Evolutionary conservation across 2,888 invertebrate species (phyloP), one percentile per base, ranked within the genome.

Genomic region (Ferrisia virgata): DNA sequence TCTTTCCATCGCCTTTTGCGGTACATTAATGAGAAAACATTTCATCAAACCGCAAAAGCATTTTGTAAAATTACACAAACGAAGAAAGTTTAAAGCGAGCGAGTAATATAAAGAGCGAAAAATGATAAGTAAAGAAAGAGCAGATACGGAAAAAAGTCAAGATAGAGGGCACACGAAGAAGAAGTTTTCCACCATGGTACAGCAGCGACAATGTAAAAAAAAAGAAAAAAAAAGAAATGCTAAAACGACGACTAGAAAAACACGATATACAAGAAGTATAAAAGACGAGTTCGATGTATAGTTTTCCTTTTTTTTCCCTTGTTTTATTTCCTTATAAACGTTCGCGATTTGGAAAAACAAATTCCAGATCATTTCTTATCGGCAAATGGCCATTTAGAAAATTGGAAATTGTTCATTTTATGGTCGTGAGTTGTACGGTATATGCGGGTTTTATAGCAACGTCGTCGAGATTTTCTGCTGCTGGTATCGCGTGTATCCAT

Each of bases 361-460:
- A 64, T 58, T 82, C 64, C 58, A 64, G 33, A 82, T 82, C 82
- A 22, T 58, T 64, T 82, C 82, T 82, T 82, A 82, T 82, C 82
- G 58, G 58, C 58, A 82, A 82, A 58, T 82, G 82, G 82, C 82
- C 82, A 82, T 82, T 82, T 82, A 82, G 82, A 64, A 82, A 82
- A 82, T 82, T 82, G 58, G 82, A 82, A 82, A 82, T 82, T 82
- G 82, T 64, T 82, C 82, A 39, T 82, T 82, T 80, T 80, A 80
- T 53, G 80, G 80, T 80, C n/a, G n/a, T n/a, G n/a, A n/a, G n/a
- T 28, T 18, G 25, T 18, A 15, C 8, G 64, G 25, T 69, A 64
- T 64, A 82, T 58, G 64, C 39, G 82, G 64, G 82, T 82, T 82
- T 82, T 82, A 82, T 82, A 82, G 58, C 58, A 40, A 6, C 47